Conservation (phyloP, 2,888 invertebrate genomes). For the Eudasyphora cyanicolor region DNA sequence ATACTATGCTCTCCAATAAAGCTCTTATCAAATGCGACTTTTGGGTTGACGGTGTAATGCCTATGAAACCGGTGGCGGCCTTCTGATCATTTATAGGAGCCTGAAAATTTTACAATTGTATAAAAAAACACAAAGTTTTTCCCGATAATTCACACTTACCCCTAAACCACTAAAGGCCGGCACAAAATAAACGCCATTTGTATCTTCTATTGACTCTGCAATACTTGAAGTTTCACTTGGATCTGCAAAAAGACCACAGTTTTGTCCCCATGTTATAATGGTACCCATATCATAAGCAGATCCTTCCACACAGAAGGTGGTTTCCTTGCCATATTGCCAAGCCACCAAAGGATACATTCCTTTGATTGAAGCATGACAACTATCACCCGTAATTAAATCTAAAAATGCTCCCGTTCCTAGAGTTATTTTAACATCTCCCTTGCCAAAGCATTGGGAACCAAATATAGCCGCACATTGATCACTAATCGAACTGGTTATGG, state of each 20-base stretch:
- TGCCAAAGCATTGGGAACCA: conserved; percentile 90
- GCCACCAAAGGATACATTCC: conserved; percentile 96
- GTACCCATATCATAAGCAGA: conserved; percentile 93
- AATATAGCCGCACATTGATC: conserved; percentile 94
- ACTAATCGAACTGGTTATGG: conserved; percentile 82
- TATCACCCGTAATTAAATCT: conserved; percentile 88
- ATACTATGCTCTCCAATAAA: conserved; percentile 91
- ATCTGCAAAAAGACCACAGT: conserved; percentile 84
- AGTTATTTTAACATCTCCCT: conserved; percentile 91
- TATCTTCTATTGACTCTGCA: conserved; percentile 85
- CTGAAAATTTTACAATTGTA: conserved; percentile 81
- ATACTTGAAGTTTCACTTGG: conserved; percentile 85
- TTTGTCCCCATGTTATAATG: conserved; percentile 91
- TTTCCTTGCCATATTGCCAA: conserved; percentile 83
- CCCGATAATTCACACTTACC: conserved; percentile 81
- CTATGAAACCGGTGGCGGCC: conserved; percentile 91
- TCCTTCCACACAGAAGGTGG: conserved; percentile 91
- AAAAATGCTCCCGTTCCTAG: conserved; percentile 96
- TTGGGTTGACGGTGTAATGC: conserved; percentile 84
- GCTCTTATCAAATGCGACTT: conserved; percentile 91
- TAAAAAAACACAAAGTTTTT: conserved; percentile 3
- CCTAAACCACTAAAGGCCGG: conserved; percentile 95
- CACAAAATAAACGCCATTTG: conserved; percentile 91
- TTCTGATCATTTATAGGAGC: conserved; percentile 93
- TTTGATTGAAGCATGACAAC: conserved; percentile 89